Conservation (phyloP, 2,888 invertebrate genomes). For the Papilio protenor region DNA sequence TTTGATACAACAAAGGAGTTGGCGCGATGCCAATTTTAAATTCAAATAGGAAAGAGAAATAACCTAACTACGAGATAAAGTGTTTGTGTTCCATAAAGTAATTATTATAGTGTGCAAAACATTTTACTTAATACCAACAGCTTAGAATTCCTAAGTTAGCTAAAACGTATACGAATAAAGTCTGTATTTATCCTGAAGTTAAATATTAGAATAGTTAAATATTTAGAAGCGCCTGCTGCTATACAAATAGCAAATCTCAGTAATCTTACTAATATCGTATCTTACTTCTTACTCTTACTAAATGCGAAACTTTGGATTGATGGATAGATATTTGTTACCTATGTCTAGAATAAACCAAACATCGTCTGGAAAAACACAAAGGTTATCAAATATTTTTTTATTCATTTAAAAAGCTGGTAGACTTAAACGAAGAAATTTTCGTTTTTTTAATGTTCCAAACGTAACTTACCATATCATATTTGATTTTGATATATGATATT, state of each 20-base stretch:
- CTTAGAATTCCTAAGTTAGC: not conserved
- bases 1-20: not conserved
- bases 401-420: too few species aligned
- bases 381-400: too few species aligned
- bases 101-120: not conserved
- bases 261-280: not conserved
- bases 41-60: not conserved
- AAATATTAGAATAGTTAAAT: not conserved
- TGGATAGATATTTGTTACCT: too few species aligned
- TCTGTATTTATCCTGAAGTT: not conserved
- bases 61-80: not conserved
- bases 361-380: too few species aligned
- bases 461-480: too few species aligned
- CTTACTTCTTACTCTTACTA: too few species aligned
- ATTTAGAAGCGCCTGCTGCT: not conserved
- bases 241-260: not conserved
- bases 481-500: too few species aligned
- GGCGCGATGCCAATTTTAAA: slow-evolving; percentile 5
- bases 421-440: too few species aligned
- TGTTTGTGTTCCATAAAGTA: not conserved
- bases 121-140: not conserved
- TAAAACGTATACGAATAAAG: not conserved
- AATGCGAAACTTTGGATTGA: too few species aligned
- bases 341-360: too few species aligned
- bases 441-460: too few species aligned